Evolutionary conservation across 2,888 invertebrate species (phyloP).

Genomic region (Eumerus sabulonum): DNA sequence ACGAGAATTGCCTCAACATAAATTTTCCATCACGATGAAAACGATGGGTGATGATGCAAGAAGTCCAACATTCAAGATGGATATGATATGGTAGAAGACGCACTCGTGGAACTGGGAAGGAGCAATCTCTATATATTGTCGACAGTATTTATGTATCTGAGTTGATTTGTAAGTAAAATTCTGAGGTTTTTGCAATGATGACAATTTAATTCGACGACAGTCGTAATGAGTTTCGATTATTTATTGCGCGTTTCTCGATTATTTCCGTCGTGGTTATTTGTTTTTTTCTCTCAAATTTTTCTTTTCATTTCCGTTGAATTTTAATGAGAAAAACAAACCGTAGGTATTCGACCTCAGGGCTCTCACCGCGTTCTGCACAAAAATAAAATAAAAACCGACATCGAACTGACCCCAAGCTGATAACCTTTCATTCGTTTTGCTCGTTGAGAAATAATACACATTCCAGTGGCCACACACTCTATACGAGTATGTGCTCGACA

Average conservation of each 20-base stretch:
- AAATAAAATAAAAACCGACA: conserved; percentile 9
- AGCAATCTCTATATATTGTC: too few relatives aligned
- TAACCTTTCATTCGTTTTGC: conserved; percentile 42
- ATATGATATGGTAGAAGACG: too few relatives aligned
- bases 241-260: conserved; percentile 51
- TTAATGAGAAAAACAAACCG: conserved; percentile 28
- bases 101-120: too few relatives aligned
- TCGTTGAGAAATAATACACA: conserved; percentile 24
- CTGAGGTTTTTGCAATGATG: conserved; percentile 13
- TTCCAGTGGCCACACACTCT: conserved; percentile 30
- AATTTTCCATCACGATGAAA: conserved; percentile 50
- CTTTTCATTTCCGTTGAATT: neutral
- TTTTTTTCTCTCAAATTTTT: conserved; percentile 19
- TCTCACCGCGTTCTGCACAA: conserved; percentile 52
- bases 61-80: too few relatives aligned
- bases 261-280: conserved; percentile 65
- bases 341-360: conserved; percentile 63
- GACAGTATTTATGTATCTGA: too few relatives aligned
- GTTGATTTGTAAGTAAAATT: conserved; percentile 1
- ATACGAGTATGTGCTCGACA: conserved; percentile 5
- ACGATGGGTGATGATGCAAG: too few relatives aligned
- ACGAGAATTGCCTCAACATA: conserved; percentile 49
- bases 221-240: conserved; percentile 59
- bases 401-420: conserved; percentile 46
- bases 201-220: conserved; percentile 32